Evolutionary conservation across 2,797 vertebrate species (phyloP), one percentile per base, ranked within the genome.

Genomic region (Takifugu ocellatus): DNA sequence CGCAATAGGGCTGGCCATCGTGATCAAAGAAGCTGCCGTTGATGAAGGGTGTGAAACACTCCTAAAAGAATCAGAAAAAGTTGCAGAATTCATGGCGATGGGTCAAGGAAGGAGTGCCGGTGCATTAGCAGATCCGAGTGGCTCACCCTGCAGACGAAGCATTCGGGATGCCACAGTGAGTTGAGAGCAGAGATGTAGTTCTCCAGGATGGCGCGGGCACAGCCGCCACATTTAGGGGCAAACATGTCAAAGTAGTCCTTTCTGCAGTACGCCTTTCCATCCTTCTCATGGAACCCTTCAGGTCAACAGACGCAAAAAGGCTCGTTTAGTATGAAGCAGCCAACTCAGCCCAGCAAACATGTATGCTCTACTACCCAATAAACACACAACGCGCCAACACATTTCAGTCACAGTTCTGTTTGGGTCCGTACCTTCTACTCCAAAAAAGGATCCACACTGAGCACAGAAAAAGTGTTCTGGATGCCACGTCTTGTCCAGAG

Each of bases 161-260:
- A 98, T 51, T 98, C 95, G 0, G 96, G 96, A 69, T 98, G 96
- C 96, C 96, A 98, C 12, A 98, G 92, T 5, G 93, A 93, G 77
- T 94, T 96, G 72, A 98, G 93, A 58, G 96, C 96, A 11, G 96
- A 96, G 78, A 98, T 98, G 84, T 97, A 97, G 84, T 97, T 96
- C 84, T 98, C 95, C 74, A 98, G 82, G 84, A 98, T 98, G 79
- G 96, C 96, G 2, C 94, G 92, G 57, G 93, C 78, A 49, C 96
- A 98, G 72, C 95, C 95, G 0, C 96, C 96, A 57, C 96, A 98
- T 83, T 98, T 98, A 8, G 96, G 96, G 10, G 95, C 96, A 29
- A 98, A 98, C 92, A 96, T 98, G 77, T 97, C 94, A 3, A 96
- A 97, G 88, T 97, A 98, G 88, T 98, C 96, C 85, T 97, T 96